Conservation (phyloP, 2,888 invertebrate species). For the Drosophila monieri region DNA sequence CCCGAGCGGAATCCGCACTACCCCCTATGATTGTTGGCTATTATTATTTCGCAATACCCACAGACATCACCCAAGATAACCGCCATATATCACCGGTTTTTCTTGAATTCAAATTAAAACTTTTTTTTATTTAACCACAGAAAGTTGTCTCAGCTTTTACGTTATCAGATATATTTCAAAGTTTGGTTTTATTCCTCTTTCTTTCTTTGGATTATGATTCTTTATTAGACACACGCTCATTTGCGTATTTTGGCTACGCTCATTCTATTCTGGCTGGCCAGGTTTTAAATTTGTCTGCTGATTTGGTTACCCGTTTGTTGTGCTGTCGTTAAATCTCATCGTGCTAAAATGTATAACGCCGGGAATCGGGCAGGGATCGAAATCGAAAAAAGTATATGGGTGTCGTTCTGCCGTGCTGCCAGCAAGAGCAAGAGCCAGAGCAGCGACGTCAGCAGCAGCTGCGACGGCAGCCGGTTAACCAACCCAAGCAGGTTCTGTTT, state of each 20-base stretch:
- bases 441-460: constrained; percentile 23
- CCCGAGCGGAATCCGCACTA: constrained; percentile 27
- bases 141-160: constrained; percentile 22
- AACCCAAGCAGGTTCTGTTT: constrained; percentile 74
- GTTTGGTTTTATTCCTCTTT: constrained; percentile 11
- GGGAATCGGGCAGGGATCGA: constrained; percentile 45
- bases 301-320: constrained; percentile 15
- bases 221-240: constrained; percentile 37
- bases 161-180: constrained; percentile 27
- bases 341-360: constrained; percentile 70
- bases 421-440: not conserved
- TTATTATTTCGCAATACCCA: not conserved
- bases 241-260: constrained; percentile 25
- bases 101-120: constrained; percentile 52
- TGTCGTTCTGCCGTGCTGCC: constrained; percentile 56
- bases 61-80: not conserved
- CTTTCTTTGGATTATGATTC: constrained; percentile 52
- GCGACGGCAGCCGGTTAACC: constrained; percentile 75
- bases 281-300: constrained; percentile 42
- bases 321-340: constrained; percentile 45
- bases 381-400: constrained; percentile 69
- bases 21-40: not conserved
- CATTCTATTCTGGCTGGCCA: constrained; percentile 24
- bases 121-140: constrained; percentile 18
- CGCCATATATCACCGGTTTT: constrained; percentile 50